phyloP scores from a whole-genome alignment of 1,140 invertebrate species.

The Gryllus bimaculatus region DNA sequence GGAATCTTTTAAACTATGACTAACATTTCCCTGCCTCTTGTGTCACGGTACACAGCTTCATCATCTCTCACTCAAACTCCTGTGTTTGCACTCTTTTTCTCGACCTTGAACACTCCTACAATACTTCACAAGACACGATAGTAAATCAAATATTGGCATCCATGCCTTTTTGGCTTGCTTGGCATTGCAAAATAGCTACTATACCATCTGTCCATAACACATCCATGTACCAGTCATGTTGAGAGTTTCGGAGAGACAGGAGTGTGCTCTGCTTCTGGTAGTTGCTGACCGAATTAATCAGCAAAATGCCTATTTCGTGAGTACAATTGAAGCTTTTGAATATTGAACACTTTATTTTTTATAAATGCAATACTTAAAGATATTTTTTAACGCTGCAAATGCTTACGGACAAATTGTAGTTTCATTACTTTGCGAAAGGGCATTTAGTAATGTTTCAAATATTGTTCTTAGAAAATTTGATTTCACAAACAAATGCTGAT shows the following conservation, averaged over 20 bases:
- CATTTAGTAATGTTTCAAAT: too few relatives aligned
- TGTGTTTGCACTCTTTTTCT: not conserved
- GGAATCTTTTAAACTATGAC: too few relatives aligned
- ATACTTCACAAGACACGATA: not conserved
- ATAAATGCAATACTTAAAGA: too few relatives aligned
- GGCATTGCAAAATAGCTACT: not conserved
- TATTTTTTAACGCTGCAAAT: too few relatives aligned
- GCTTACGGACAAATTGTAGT: too few relatives aligned
- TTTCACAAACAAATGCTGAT: not conserved
- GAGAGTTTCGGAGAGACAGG: not conserved
- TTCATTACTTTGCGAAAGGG: too few relatives aligned
- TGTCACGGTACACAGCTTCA: not conserved
- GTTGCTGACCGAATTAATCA: too few relatives aligned
- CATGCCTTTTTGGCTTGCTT: not conserved
- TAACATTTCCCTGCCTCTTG: not conserved
- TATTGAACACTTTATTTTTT: too few relatives aligned
- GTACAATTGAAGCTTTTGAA: too few relatives aligned
- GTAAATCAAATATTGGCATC: not conserved
- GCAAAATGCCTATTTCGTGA: too few relatives aligned
- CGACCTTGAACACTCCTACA: not conserved
- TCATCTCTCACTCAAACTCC: constrained; percentile 3
- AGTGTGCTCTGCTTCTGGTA: not conserved
- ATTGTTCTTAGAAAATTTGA: not conserved
- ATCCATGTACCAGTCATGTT: not conserved
- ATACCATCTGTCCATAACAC: not conserved